phyloP scores from a whole-genome alignment of 2,113 vertebrate species.

The Isichthys henryi region DNA sequence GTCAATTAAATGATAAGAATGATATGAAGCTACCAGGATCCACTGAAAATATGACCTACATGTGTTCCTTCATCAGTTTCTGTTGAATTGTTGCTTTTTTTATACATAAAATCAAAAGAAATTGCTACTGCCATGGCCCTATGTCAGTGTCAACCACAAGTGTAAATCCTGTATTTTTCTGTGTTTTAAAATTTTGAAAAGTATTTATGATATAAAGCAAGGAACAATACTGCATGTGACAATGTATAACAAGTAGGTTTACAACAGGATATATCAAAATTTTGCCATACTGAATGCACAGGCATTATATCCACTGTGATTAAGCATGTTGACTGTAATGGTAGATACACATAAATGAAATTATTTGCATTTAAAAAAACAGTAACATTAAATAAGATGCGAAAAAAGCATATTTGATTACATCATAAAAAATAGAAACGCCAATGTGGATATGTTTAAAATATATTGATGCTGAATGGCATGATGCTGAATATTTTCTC shows the following conservation, averaged over 20 bases:
- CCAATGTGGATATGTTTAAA: neutral
- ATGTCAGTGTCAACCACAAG: neutral
- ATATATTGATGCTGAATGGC: neutral
- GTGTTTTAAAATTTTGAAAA: neutral
- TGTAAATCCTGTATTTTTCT: neutral
- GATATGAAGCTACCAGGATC: neutral
- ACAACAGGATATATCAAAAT: neutral
- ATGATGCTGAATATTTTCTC: neutral
- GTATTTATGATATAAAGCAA: neutral
- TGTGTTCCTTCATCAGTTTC: neutral
- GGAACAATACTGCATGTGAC: neutral
- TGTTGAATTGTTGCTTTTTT: neutral
- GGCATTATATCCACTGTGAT: neutral
- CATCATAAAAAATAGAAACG: neutral
- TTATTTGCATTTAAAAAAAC: neutral
- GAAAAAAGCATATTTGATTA: neutral
- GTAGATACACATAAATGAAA: neutral
- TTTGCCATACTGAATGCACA: neutral
- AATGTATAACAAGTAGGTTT: neutral
- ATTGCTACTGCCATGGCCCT: neutral
- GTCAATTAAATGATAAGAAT: neutral
- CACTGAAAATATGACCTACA: neutral
- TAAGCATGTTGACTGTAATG: neutral
- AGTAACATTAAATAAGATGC: neutral
- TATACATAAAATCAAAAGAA: neutral